A percentile compares a stretch with the other conserved stretches of the same genome.
Conservation (phyloP, 1,140 invertebrate genomes). For the Zaprionus taronus region DNA sequence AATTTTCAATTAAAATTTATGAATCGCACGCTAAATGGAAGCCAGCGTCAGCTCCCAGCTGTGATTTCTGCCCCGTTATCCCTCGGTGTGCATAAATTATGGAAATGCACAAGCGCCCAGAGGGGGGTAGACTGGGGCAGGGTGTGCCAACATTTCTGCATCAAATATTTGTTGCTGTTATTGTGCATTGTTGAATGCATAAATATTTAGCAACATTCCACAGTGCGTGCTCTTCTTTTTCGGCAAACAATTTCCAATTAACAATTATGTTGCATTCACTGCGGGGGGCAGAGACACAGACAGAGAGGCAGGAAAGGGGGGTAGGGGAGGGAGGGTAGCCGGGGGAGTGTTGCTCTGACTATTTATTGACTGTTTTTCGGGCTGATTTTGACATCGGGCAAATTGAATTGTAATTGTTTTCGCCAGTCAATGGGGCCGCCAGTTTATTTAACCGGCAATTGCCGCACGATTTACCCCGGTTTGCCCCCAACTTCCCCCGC, state of each 20-base stretch:
- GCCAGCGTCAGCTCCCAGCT: constrained; percentile 17
- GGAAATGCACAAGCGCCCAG: constrained; percentile 47
- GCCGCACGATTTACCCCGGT: constrained; percentile 14
- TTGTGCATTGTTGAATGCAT: constrained; percentile 73
- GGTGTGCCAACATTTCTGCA: constrained; percentile 33
- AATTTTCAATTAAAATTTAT: constrained; percentile 79
- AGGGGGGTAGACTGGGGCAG: not conserved
- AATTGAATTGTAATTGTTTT: constrained; percentile 82
- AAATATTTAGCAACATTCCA: constrained; percentile 65
- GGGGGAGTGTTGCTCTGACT: constrained; percentile 4
- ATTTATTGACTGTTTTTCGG: constrained; percentile 42
- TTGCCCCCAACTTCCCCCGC: too few relatives aligned
- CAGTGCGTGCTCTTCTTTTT: constrained; percentile 32
- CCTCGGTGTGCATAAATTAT: constrained; percentile 65
- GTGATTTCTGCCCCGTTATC: constrained; percentile 19
- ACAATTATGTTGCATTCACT: constrained; percentile 64
- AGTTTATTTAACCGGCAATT: constrained; percentile 51
- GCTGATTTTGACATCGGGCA: constrained; percentile 74
- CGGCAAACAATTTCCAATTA: constrained; percentile 75
- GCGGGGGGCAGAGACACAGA: not conserved
- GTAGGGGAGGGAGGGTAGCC: not conserved
- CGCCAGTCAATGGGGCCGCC: constrained; percentile 34
- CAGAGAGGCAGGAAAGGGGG: not conserved
- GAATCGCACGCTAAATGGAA: constrained; percentile 55
- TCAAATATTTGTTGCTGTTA: constrained; percentile 55